Base-by-base conservation (phyloP, 2,888 invertebrate species). In the Synergus umbraculus region DNA sequence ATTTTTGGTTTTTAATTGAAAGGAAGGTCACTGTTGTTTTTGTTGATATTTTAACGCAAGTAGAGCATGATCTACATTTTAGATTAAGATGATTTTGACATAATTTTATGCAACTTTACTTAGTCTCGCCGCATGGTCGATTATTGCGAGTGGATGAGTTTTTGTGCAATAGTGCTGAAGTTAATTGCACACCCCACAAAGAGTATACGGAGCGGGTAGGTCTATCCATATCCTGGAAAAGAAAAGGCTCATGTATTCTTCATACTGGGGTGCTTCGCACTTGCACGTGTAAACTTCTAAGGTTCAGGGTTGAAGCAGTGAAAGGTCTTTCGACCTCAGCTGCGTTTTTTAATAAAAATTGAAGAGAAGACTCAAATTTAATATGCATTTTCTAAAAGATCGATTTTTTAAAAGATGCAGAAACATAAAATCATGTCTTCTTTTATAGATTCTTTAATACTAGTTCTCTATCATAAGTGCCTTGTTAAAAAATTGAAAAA, bases 171-270 rank as follows among this genome's bases (percentile, higher is more conserved):
- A n/a, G 49, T 37, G 49, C 15, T 49, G 15, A 49, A 49, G n/a
- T 54, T 54, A 54, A 54, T 54, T 54, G n/a, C 54, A n/a, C 54
- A 8, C 8, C 2, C 54, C 54, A 54, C 54, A 54, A 54, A 54
- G 54, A 13, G 49, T n/a, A n/a, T 54, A 49, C n/a, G n/a, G n/a
- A 54, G 8, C n/a, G 54, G n/a, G n/a, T 4, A 8, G 54, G n/a
- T n/a, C 49, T 54, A 7, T 54, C 54, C 54, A 54, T 54, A n/a
- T 54, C n/a, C 54, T 54, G 54, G 54, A n/a, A n/a, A 54, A 54
- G 54, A 54, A 54, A 54, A 54, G 54, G n/a, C 54, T n/a, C 15
- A n/a, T 54, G 54, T 54, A n/a, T 54, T 54, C 7, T 54, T 54
- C 8, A n/a, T n/a, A n/a, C 54, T n/a, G n/a, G 54, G 54, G 54